phyloP scores from a whole-genome alignment of 2,888 invertebrate species.

The Pinctada fucata region DNA sequence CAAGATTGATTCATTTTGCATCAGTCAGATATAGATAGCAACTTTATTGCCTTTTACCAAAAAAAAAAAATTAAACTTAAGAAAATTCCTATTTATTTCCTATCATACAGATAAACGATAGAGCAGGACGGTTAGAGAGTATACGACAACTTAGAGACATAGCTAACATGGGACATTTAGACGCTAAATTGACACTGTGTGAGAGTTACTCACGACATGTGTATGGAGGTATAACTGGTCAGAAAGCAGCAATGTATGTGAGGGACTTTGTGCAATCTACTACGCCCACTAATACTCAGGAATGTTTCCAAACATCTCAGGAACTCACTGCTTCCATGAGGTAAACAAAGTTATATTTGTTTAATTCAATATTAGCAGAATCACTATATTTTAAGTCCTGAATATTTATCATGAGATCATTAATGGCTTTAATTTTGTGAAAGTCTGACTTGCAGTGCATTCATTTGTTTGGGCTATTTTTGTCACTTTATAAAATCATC shows the following conservation, averaged over 20 bases:
- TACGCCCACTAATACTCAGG: constrained; percentile 61
- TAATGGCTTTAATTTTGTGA: no score
- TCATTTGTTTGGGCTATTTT: not conserved
- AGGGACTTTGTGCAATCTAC: constrained; percentile 69
- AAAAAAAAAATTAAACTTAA: no score
- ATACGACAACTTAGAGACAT: constrained; percentile 71
- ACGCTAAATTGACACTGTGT: constrained; percentile 68
- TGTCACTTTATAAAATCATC: not conserved
- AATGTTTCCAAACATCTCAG: constrained; percentile 60
- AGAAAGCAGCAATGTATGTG: constrained; percentile 65
- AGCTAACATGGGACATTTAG: constrained; percentile 56
- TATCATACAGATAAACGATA: constrained; percentile 53
- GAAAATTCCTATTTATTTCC: no score
- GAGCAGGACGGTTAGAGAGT: constrained; percentile 63
- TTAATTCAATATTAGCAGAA: not conserved
- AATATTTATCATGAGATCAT: no score
- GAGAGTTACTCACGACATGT: constrained; percentile 63
- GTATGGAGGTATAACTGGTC: constrained; percentile 65
- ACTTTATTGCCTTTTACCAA: no score
- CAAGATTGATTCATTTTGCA: no score
- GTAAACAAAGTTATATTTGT: constrained; percentile 46
- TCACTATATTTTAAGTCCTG: no score
- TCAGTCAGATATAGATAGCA: no score
- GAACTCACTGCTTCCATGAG: constrained; percentile 73
- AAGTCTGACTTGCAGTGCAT: not conserved